Evolutionary conservation across 2,888 invertebrate species (phyloP).

Genomic region (Acanthacorydalis orientalis): DNA sequence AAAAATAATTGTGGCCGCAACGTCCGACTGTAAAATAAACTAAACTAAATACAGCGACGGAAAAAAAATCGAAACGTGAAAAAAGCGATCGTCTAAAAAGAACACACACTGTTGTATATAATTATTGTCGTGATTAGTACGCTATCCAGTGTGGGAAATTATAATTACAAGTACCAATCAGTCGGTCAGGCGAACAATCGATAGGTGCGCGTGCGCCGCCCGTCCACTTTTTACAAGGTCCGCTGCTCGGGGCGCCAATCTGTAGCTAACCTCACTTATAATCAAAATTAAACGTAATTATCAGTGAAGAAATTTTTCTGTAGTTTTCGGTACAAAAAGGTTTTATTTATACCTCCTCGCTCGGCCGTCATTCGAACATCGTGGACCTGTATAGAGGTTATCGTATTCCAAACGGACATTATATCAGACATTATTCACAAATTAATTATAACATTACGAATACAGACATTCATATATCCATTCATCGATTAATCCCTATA

Average conservation of each 20-base stretch:
- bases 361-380: too few relatives aligned
- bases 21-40: too few relatives aligned
- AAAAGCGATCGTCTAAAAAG: neutral
- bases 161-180: constrained; percentile 6
- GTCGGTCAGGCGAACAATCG: constrained; percentile 1
- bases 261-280: constrained; percentile 3
- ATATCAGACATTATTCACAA: too few relatives aligned
- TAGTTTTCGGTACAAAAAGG: constrained; percentile 1
- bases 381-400: too few relatives aligned
- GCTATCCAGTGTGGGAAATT: constrained; percentile 4
- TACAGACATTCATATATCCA: too few relatives aligned
- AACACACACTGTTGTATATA: constrained; percentile 1
- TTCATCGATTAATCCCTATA: too few relatives aligned
- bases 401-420: too few relatives aligned
- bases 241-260: constrained; percentile 3
- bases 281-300: constrained; percentile 6
- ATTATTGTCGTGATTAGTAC: constrained; percentile 5
- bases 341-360: neutral
- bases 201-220: neutral
- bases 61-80: too few relatives aligned
- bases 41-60: too few relatives aligned
- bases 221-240: neutral
- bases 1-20: too few relatives aligned
- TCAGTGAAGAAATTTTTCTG: constrained; percentile 1
- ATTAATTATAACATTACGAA: too few relatives aligned